Evolutionary conservation across 2,888 invertebrate species (phyloP).

Genomic region (Colostygia pectinataria): DNA sequence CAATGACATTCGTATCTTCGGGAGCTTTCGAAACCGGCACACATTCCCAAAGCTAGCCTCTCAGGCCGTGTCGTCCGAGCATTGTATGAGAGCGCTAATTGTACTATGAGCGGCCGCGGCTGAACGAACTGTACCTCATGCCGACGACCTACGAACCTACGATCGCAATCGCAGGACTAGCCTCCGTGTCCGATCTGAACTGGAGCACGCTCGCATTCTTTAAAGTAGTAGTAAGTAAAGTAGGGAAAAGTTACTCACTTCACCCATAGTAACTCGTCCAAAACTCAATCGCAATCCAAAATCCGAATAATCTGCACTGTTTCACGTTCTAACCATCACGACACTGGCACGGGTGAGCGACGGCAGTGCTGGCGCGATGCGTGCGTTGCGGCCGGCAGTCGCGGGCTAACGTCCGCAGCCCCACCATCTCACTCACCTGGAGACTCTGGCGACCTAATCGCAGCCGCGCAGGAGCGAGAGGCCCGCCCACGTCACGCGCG

Average conservation of each 20-base stretch:
- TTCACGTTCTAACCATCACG: slow-evolving; percentile 72
- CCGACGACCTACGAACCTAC: slow-evolving; percentile 73
- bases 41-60: slow-evolving; percentile 50
- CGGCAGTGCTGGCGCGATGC: slow-evolving; percentile 38
- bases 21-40: slow-evolving; percentile 66
- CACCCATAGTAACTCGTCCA: slow-evolving; percentile 63
- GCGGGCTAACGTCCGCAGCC: slow-evolving; percentile 76
- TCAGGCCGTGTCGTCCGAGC: slow-evolving; percentile 34
- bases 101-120: slow-evolving; percentile 43
- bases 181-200: slow-evolving; percentile 51
- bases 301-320: slow-evolving; percentile 41
- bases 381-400: slow-evolving; percentile 60
- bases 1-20: slow-evolving; percentile 38
- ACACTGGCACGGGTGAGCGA: slow-evolving; percentile 52
- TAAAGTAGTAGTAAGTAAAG: slow-evolving; percentile 29
- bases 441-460: slow-evolving; percentile 46
- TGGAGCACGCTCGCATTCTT: slow-evolving; percentile 61
- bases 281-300: slow-evolving; percentile 35
- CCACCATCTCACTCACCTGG: slow-evolving; percentile 54
- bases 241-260: slow-evolving; percentile 66
- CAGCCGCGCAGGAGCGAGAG: slow-evolving; percentile 61
- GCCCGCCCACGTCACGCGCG: slow-evolving; percentile 37
- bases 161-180: slow-evolving; percentile 60
- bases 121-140: slow-evolving; percentile 46
- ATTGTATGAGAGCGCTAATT: slow-evolving; percentile 55